phyloP scores from a whole-genome alignment of 2,888 invertebrate genomes.

The Himalopsyche tibetana region DNA sequence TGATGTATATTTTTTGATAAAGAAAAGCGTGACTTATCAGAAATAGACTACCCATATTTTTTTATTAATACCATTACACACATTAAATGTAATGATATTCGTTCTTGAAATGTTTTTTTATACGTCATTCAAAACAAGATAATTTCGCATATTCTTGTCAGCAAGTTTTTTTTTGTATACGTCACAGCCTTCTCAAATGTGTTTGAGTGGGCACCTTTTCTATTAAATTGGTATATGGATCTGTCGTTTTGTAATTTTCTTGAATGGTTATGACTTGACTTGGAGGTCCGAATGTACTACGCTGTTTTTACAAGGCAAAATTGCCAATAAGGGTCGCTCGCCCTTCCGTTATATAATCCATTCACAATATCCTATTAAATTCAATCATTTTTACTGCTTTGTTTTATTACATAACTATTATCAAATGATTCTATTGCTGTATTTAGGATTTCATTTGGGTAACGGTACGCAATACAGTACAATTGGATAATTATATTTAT shows the following conservation, averaged over 20 bases:
- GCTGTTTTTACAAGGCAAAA: slow-evolving; percentile 63
- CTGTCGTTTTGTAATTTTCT: slow-evolving; percentile 66
- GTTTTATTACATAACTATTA: slow-evolving; percentile 39
- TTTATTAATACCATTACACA: too few species aligned
- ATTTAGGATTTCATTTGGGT: neutral
- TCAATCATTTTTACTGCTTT: slow-evolving; percentile 20
- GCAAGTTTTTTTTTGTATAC: slow-evolving; percentile 23
- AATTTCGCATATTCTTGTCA: neutral
- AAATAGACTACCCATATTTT: too few species aligned
- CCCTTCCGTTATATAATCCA: slow-evolving; percentile 41
- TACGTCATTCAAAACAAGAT: slow-evolving; percentile 1
- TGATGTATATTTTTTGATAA: too few species aligned
- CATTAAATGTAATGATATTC: too few species aligned
- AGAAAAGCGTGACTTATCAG: too few species aligned
- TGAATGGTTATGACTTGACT: slow-evolving; percentile 64
- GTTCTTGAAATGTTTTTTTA: too few species aligned
- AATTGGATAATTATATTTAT: neutral
- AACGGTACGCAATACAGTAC: neutral
- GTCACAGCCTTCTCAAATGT: slow-evolving; percentile 48
- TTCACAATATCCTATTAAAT: slow-evolving; percentile 42
- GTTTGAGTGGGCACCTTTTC: slow-evolving; percentile 59
- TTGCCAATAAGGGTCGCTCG: slow-evolving; percentile 61
- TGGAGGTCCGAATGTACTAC: slow-evolving; percentile 55
- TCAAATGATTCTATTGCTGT: slow-evolving; percentile 7
- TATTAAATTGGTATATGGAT: slow-evolving; percentile 66